Evolutionary conservation across 1,140 invertebrate species (phyloP).

Genomic region (Scaptomyza pallida): DNA sequence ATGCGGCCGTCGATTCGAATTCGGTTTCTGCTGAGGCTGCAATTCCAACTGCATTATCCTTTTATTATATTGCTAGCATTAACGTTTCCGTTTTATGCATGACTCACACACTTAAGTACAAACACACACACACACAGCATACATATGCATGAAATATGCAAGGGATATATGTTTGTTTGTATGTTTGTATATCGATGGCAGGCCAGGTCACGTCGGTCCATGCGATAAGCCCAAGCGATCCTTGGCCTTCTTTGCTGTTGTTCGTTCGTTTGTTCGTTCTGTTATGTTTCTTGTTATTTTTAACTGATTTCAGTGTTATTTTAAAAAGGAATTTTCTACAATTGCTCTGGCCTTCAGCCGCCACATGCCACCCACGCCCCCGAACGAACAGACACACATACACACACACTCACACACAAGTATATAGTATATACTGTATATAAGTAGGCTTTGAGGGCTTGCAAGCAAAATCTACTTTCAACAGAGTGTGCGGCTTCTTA

Average conservation of each 20-base stretch:
- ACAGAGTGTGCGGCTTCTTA: no score
- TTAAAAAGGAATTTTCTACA: constrained; percentile 54
- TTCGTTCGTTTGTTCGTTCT: no score
- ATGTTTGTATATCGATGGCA: constrained; percentile 24
- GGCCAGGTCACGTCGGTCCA: constrained; percentile 6
- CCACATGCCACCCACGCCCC: not conserved
- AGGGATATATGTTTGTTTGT: no score
- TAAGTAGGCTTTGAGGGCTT: not conserved
- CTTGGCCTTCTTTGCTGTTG: constrained; percentile 34
- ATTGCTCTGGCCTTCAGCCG: constrained; percentile 19
- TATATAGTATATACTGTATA: not conserved
- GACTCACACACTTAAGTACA: not conserved
- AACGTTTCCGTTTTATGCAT: constrained; percentile 56
- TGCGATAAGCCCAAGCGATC: constrained; percentile 24
- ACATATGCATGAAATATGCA: constrained; percentile 36
- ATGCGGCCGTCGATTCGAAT: constrained; percentile 28
- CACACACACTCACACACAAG: not conserved
- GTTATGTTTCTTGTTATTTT: constrained; percentile 44
- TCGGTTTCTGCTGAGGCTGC: constrained; percentile 10
- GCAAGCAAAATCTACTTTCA: no score
- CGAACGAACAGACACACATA: not conserved
- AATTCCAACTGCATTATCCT: constrained; percentile 60
- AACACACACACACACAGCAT: not conserved
- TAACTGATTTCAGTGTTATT: constrained; percentile 55
- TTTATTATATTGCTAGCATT: constrained; percentile 68